These are phyloP conservation scores for Cactoblastis cactorum DNA, from an alignment of 2,888 invertebrate genomes.

Conservation along the genomic window DNA sequence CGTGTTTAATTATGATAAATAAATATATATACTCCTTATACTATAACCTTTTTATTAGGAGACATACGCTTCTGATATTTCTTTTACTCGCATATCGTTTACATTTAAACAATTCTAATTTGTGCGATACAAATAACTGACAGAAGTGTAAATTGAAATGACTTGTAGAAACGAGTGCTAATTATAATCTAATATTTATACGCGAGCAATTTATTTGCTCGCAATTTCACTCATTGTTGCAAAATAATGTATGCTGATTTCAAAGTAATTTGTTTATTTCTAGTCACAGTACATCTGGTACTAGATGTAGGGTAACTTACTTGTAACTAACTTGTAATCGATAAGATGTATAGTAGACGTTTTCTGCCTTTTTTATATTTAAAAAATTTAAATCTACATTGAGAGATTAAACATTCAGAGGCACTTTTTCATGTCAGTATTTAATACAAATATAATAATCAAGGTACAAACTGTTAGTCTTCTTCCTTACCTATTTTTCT, in stretches of 20 bases:
- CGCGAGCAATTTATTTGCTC: slow-evolving; percentile 36
- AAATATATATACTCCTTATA: background rate
- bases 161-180: slow-evolving; percentile 7
- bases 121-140: background rate
- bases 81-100: background rate
- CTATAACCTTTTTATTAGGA: background rate
- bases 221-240: slow-evolving; percentile 25
- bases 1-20: background rate
- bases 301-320: slow-evolving; percentile 41
- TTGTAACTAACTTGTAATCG: slow-evolving; percentile 4
- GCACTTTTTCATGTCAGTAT: too few relatives aligned
- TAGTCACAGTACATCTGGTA: slow-evolving; percentile 69
- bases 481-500: too few relatives aligned
- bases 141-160: background rate
- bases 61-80: background rate
- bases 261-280: slow-evolving; percentile 45
- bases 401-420: too few relatives aligned
- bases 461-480: too few relatives aligned
- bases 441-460: too few relatives aligned
- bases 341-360: slow-evolving; percentile 15
- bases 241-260: slow-evolving; percentile 4
- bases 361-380: background rate
- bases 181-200: slow-evolving; percentile 5
- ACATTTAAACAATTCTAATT: background rate
- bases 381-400: background rate